Evolutionary conservation across 2,113 vertebrate species (phyloP).

Genomic region (Aptenodytes patagonicus): DNA sequence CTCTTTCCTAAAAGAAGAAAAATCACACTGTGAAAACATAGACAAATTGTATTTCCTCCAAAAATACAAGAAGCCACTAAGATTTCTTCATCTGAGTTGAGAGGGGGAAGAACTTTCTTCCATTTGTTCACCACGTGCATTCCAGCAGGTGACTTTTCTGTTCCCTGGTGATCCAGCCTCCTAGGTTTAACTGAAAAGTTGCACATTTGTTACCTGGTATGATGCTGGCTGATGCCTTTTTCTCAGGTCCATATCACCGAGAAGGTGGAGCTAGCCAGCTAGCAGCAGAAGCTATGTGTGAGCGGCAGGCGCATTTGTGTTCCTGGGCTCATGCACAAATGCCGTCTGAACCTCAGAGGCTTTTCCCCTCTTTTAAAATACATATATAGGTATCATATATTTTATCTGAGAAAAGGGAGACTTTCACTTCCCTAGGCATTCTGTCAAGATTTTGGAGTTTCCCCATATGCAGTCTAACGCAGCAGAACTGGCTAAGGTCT

Average conservation of each 20-base stretch:
- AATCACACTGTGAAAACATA: neutral
- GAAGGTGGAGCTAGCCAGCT: neutral
- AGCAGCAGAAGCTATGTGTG: neutral
- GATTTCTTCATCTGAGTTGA: neutral
- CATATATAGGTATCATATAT: neutral
- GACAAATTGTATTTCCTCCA: neutral
- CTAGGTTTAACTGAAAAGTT: neutral
- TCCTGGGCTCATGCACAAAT: neutral
- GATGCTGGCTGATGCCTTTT: neutral
- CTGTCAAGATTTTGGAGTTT: neutral
- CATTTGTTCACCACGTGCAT: neutral
- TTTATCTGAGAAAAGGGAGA: neutral
- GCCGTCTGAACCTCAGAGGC: neutral
- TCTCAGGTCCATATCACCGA: fast-evolving
- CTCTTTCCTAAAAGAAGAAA: neutral
- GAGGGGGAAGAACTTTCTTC: neutral
- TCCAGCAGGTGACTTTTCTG: neutral
- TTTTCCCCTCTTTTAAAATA: neutral
- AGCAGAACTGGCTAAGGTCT: neutral
- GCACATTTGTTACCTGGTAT: neutral
- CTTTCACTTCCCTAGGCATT: neutral
- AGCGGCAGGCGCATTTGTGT: neutral
- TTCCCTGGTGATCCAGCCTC: neutral
- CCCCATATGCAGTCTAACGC: neutral
- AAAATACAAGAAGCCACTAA: neutral